A percentile compares a stretch with the other conserved stretches of the same genome.
phyloP scores from a whole-genome alignment of 1,140 invertebrate species.

The Steinernema feltiae region DNA sequence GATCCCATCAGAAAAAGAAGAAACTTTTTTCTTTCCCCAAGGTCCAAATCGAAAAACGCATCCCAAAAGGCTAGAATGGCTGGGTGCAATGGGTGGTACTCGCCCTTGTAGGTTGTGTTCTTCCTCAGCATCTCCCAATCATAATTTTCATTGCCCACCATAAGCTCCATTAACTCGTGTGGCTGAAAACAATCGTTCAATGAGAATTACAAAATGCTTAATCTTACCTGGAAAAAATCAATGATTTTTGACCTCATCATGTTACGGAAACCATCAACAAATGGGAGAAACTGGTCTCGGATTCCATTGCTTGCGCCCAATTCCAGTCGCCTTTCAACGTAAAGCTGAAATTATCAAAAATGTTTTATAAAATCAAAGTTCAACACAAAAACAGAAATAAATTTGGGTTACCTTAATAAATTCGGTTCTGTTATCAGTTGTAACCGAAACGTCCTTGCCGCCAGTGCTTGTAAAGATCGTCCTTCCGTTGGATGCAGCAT shows the following conservation, averaged over 20 bases:
- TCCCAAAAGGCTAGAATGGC: constrained; percentile 89
- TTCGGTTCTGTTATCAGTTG: constrained; percentile 73
- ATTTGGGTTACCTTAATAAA: constrained; percentile 36
- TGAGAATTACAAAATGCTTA: constrained; percentile 61
- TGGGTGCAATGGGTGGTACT: constrained; percentile 73
- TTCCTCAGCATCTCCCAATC: constrained; percentile 75
- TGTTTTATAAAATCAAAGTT: neutral
- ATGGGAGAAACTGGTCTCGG: constrained; percentile 73
- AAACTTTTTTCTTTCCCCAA: constrained; percentile 87
- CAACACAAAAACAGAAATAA: too few relatives aligned
- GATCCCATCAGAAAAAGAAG: constrained; percentile 88
- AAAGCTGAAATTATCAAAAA: constrained; percentile 57
- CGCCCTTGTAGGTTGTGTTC: constrained; percentile 76
- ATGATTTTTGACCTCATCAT: constrained; percentile 61
- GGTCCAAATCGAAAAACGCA: constrained; percentile 76
- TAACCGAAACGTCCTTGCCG: constrained; percentile 76
- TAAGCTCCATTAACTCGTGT: constrained; percentile 83
- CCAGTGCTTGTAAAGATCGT: constrained; percentile 68
- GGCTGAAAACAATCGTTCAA: constrained; percentile 84
- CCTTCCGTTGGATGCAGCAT: constrained; percentile 45
- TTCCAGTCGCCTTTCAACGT: constrained; percentile 82
- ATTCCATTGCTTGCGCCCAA: constrained; percentile 81
- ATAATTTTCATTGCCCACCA: constrained; percentile 83
- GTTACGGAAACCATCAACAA: constrained; percentile 82
- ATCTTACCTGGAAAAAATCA: neutral